These are phyloP conservation scores for Coregonus ussuriensis DNA, from an alignment of 2,797 vertebrate species.

Conservation along the genomic window DNA sequence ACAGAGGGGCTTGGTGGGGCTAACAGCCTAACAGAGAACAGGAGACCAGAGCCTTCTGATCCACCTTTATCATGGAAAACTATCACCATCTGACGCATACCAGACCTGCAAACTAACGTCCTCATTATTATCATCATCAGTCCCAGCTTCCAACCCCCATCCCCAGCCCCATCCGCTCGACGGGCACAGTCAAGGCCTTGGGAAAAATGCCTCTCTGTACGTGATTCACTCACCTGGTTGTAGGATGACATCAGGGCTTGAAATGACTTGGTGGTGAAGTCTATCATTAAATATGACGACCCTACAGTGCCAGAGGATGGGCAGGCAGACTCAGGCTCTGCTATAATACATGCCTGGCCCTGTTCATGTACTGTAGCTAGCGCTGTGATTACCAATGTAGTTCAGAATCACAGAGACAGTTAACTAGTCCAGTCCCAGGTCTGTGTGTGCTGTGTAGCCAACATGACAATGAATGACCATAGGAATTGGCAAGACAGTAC, in stretches of 20 bases:
- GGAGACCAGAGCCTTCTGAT: not conserved
- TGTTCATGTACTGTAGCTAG: not conserved
- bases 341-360: too few species aligned
- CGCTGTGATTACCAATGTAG: conserved; percentile 30
- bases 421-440: not conserved
- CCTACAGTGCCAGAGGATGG: not conserved
- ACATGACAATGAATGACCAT: not conserved
- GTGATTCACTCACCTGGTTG: too few species aligned
- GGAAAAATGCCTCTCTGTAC: too few species aligned
- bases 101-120: not conserved
- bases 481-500: not conserved
- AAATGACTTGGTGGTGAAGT: too few species aligned
- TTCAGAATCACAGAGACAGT: not conserved
- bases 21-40: not conserved
- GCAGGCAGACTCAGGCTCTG: not conserved
- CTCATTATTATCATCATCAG: not conserved
- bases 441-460: not conserved
- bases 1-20: not conserved
- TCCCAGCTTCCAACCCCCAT: too few species aligned
- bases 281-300: not conserved
- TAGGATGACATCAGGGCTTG: too few species aligned
- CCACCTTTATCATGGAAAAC: not conserved
- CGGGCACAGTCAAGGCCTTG: too few species aligned
- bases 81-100: not conserved
- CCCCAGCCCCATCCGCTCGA: too few species aligned